phyloP scores from a whole-genome alignment of 1,140 invertebrate genomes.

The Littorina saxatilis region DNA sequence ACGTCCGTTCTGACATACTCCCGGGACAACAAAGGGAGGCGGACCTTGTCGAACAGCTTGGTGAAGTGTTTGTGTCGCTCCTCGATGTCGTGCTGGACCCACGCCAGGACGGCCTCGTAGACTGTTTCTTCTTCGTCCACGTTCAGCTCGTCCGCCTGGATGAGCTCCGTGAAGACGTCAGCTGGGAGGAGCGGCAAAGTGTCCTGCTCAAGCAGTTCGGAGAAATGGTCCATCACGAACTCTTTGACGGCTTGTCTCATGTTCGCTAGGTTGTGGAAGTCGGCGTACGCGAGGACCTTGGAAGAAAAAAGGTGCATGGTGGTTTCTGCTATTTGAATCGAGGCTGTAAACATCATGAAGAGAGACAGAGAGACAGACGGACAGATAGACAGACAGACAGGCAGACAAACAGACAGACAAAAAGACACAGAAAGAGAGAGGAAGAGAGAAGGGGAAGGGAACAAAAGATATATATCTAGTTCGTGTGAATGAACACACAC shows the following conservation, averaged over 20 bases:
- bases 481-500: too few species aligned
- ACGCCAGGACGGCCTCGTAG: conserved; percentile 60
- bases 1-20: conserved; percentile 50
- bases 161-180: conserved; percentile 47
- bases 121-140: conserved; percentile 63
- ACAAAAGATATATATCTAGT: too few species aligned
- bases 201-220: conserved; percentile 46
- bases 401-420: background rate
- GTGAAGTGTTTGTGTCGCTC: conserved; percentile 48
- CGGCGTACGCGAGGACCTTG: conserved; percentile 59
- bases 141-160: conserved; percentile 61
- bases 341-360: too few species aligned
- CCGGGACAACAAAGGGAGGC: conserved; percentile 55
- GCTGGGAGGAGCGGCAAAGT: conserved; percentile 46
- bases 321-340: background rate
- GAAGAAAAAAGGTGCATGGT: background rate
- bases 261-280: conserved; percentile 50
- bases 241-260: conserved; percentile 47
- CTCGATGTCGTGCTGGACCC: conserved; percentile 55
- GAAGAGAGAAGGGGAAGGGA: background rate
- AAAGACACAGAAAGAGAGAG: background rate
- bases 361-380: background rate
- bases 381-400: background rate
- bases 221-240: conserved; percentile 66
- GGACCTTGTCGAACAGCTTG: conserved; percentile 55